Base-by-base conservation (phyloP, 2,888 invertebrate genomes). In the Deilephila porcellus region DNA sequence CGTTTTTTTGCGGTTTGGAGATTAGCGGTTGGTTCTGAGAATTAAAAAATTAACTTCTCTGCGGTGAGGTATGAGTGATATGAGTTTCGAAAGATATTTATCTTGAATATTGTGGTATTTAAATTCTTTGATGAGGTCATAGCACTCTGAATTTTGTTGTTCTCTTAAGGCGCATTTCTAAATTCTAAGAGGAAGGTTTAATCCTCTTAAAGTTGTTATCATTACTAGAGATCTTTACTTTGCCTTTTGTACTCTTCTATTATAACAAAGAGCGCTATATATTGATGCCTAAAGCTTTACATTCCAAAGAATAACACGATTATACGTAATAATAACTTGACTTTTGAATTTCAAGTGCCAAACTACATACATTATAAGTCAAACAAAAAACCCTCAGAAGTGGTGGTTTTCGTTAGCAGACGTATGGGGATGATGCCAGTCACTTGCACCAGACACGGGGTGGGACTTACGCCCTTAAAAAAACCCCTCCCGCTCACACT, bases 381-480 rank as follows among this genome's bases (percentile, higher is more conserved):
- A 70, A 62, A 71, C 82, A 82, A 83, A 82, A 81, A 79, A 79
- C 79, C 79, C 80, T 82, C 79, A 88, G 89, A 90, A 91, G 90
- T 87, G 88, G 88, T 88, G 88, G 88, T 87, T 88, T 88, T 89
- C 89, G 86, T 89, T 88, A 84, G 86, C 91, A 90, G 90, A 85
- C 90, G 88, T 85, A 88, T 90, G 90, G 91, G 92, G 91, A 91
- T 90, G 93, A 91, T 92, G 88, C 89, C 80, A 82, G 83, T 91
- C 92, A 91, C 92, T 92, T 91, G 92, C 88, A 85, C 87, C 86
- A 90, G 92, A 90, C 93, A 89, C 90, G 90, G 93, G 93, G 93
- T 92, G 93, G 91, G 90, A 85, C 90, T 85, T 89, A 87, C 93
- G 92, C 93, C 93, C 93, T 90, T 91, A 86, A 80, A 78, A 70